Evolutionary conservation across 2,888 invertebrate genomes (phyloP).

Genomic region (Machimus atricapillus): DNA sequence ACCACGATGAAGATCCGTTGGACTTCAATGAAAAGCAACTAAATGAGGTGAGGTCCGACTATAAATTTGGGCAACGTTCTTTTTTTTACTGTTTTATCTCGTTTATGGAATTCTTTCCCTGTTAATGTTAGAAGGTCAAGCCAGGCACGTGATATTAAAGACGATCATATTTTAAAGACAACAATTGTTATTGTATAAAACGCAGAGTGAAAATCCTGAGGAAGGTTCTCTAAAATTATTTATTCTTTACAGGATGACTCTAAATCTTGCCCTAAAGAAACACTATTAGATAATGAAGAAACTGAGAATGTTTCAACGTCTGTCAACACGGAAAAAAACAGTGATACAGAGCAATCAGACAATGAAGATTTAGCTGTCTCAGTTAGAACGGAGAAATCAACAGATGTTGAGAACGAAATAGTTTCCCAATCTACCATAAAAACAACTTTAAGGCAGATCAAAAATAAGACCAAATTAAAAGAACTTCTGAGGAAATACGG

Average conservation of each 20-base stretch:
- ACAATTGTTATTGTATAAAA: too few species aligned
- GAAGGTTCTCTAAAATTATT: not conserved
- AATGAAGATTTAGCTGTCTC: not conserved
- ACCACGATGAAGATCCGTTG: not conserved
- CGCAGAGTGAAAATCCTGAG: too few species aligned
- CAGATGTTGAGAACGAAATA: not conserved
- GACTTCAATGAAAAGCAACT: not conserved
- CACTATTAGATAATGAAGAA: not conserved
- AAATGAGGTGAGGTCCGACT: not conserved
- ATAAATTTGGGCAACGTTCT: not conserved
- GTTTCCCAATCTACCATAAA: not conserved
- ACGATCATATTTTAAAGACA: too few species aligned
- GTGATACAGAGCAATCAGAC: not conserved
- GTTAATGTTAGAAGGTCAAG: too few species aligned
- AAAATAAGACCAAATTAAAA: not conserved
- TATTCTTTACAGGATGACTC: not conserved
- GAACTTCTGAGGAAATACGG: not conserved
- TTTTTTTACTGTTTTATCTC: too few species aligned
- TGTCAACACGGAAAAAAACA: not conserved
- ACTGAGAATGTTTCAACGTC: not conserved
- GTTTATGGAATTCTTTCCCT: too few species aligned
- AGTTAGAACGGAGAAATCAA: not conserved
- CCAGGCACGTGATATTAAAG: too few species aligned
- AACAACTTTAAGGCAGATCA: not conserved
- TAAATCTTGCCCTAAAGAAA: not conserved